These are phyloP conservation scores for Spodoptera frugiperda DNA, from an alignment of 1,140 invertebrate genomes.

Conservation along the genomic window DNA sequence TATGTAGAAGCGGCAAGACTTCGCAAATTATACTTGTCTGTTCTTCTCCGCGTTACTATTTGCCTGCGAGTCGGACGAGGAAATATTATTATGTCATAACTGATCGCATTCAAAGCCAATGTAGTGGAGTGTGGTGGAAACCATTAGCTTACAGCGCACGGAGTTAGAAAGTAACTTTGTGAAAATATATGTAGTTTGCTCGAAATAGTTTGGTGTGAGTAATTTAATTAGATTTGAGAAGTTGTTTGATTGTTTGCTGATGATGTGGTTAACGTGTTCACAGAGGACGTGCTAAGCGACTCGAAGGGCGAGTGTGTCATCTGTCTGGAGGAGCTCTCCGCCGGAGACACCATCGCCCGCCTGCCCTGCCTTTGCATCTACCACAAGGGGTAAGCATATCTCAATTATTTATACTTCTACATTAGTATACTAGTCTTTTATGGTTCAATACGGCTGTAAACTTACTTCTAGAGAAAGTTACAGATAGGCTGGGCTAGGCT, in stretches of 20 bases:
- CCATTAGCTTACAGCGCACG: neutral
- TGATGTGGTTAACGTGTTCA: slow-evolving; percentile 68
- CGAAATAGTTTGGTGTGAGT: too few relatives aligned
- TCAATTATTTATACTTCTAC: too few relatives aligned
- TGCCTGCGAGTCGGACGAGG: neutral
- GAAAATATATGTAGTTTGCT: neutral
- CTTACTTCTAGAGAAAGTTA: too few relatives aligned
- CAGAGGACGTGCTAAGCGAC: slow-evolving; percentile 98
- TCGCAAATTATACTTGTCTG: slow-evolving; percentile 1
- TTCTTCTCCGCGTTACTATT: neutral
- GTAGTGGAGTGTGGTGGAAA: slow-evolving; percentile 4
- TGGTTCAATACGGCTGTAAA: too few relatives aligned
- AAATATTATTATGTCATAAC: neutral
- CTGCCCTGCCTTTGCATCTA: slow-evolving; percentile 99
- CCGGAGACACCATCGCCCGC: slow-evolving; percentile 98
- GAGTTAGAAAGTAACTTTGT: neutral
- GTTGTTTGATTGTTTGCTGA: neutral
- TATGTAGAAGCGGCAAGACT: slow-evolving; percentile 5
- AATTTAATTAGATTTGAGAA: too few relatives aligned
- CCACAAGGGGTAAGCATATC: slow-evolving; percentile 94
- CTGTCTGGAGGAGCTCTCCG: slow-evolving; percentile 97
- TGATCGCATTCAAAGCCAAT: too few relatives aligned
- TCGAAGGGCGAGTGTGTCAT: slow-evolving; percentile 99
- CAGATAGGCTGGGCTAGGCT: too few relatives aligned
- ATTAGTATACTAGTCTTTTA: too few relatives aligned